These are phyloP conservation scores for Panthera uncia DNA, from an alignment of 2,113 vertebrate genomes.

Conservation along the genomic window DNA sequence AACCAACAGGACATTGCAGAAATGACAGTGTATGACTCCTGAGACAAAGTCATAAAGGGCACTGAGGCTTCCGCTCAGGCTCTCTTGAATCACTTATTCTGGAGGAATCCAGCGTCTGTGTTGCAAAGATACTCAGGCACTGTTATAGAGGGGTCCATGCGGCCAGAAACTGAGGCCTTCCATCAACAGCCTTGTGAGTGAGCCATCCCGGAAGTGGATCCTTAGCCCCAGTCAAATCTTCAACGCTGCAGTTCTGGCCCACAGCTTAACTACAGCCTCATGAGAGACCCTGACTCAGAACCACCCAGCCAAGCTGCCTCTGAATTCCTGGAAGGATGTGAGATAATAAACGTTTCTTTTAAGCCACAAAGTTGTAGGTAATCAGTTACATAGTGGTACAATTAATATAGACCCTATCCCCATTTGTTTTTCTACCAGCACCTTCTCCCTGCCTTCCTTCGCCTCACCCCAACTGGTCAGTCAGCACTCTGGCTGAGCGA, in stretches of 20 bases:
- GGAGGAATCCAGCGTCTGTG: background rate
- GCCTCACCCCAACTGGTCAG: background rate
- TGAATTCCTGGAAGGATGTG: background rate
- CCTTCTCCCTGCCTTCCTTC: background rate
- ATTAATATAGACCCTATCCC: background rate
- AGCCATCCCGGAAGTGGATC: background rate
- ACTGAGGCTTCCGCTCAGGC: background rate
- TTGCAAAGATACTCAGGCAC: background rate
- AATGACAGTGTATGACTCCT: background rate
- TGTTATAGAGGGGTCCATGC: accelerated
- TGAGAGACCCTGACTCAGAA: background rate
- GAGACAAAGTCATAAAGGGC: background rate
- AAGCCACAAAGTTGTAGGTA: background rate
- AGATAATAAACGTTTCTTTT: background rate
- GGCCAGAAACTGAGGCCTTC: background rate
- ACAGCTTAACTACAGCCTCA: background rate
- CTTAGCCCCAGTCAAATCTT: background rate
- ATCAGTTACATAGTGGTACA: background rate
- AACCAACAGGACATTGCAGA: conserved; percentile 29
- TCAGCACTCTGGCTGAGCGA: background rate
- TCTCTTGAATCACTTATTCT: background rate
- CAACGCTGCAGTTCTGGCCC: background rate
- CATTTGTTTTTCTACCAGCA: background rate
- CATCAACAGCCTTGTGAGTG: background rate
- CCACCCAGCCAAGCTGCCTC: background rate